Evolutionary conservation across 2,113 vertebrate genomes (phyloP), one percentile per base, ranked within the genome.

Genomic region (Nycticryphes semicollaris): DNA sequence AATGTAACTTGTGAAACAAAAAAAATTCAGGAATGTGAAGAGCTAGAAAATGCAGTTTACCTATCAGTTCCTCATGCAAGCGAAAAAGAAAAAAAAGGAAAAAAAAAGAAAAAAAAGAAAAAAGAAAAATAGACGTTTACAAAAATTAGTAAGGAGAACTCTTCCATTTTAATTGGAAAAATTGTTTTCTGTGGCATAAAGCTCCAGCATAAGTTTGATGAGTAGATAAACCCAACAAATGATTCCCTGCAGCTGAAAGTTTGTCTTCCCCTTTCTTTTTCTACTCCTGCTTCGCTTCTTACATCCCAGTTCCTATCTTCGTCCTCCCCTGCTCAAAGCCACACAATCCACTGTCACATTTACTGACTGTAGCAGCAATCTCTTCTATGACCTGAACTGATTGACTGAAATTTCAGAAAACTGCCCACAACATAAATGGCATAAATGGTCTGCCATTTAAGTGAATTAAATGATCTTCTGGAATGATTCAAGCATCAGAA

Each of bases 141-240:
- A 94, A 82, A 80, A 84, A 70, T 54, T n/a, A 73, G 15, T 50
- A 87, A 27, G 23, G 27, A 70, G 84, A 83, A 83, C 8, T 50
- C 11, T 56, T 78, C 5, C 24, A 57, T 66, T 87, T 90, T 56
- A 93, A 73, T 60, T 79, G 62, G 69, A 82, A 93, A 94, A 95
- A 27, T 6, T 60, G 12, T 50, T 91, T 76, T 45, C 75, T 85
- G 35, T 62, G 31, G 48, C 66, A 92, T 69, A 93, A 75, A 85
- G 72, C 41, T 56, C 74, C 22, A 84, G 33, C 33, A 15, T 69
- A 92, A 85, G 3, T 83, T 89, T 81, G 39, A 51, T 14, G 21
- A 27, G 53, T 27, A 87, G 35, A 82, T 39, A 93, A 85, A 81
- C 30, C 12, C 0, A 82, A 74, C 25, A 87, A 82, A 54, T 31